These are phyloP conservation scores for Epirrhoe alternata DNA, from an alignment of 2,888 invertebrate genomes.

Conservation along the genomic window DNA sequence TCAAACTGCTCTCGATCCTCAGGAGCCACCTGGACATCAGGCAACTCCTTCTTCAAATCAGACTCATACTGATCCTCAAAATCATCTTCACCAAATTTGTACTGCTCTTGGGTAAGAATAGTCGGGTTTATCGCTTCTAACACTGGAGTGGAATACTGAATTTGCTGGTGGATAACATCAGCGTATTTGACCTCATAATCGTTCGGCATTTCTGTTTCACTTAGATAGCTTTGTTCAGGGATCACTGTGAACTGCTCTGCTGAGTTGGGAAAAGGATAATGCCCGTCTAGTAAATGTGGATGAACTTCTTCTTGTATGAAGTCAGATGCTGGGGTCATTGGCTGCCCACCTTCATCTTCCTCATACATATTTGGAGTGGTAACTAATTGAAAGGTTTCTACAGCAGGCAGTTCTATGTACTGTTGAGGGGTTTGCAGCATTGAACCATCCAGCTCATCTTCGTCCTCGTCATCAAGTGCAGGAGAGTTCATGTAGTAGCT, in stretches of 20 bases:
- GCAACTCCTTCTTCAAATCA: conserved; percentile 78
- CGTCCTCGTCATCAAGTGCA: conserved; percentile 77
- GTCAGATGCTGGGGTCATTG: conserved; percentile 81
- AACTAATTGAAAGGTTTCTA: conserved; percentile 87
- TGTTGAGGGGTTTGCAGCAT: conserved; percentile 80
- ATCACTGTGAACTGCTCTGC: conserved; percentile 83
- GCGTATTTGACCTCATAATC: conserved; percentile 81
- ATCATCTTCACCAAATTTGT: conserved; percentile 71
- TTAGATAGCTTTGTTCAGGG: conserved; percentile 72
- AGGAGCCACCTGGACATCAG: conserved; percentile 78
- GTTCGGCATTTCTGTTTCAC: conserved; percentile 70
- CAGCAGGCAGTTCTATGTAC: conserved; percentile 85
- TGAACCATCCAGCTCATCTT: conserved; percentile 76
- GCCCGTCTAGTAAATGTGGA: conserved; percentile 76
- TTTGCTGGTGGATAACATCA: conserved; percentile 69
- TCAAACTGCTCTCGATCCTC: conserved; percentile 81
- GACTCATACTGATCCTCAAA: conserved; percentile 78
- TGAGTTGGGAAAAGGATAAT: conserved; percentile 80
- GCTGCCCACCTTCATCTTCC: conserved; percentile 86
- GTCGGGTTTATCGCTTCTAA: conserved; percentile 67
- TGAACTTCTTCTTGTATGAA: conserved; percentile 81
- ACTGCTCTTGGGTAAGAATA: conserved; percentile 64
- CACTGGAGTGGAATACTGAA: conserved; percentile 61
- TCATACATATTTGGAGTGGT: conserved; percentile 85
- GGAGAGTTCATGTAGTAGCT: conserved; percentile 77